Evolutionary conservation across 2,797 vertebrate species (phyloP), one percentile per base, ranked within the genome.

Genomic region (Amblyopsis hoosieri): DNA sequence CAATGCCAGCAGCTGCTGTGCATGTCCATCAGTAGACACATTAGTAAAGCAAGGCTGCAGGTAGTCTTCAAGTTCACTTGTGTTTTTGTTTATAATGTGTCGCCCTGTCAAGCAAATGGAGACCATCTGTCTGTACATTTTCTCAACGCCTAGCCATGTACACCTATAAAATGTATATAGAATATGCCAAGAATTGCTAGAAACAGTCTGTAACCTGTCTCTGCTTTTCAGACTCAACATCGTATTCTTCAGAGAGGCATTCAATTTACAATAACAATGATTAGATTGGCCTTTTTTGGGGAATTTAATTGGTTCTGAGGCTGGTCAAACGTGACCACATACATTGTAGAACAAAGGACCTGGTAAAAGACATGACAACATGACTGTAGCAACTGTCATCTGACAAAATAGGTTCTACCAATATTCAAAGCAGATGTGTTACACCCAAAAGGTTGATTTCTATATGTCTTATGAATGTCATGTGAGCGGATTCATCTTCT

Each of bases 51-150:
- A 54, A 53, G 31, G 33, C 9, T 47, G 9, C 3, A 9, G 55
- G 42, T 31, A 54, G 54, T 64, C 10, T 23, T 49, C 0, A 64
- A 60, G 10, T 62, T 10, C 64, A 1, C 15, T 57, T 47, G 23
- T 12, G 12, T 70, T 72, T 73, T 53, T 11, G 46, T 31, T 11
- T 69, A 54, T 69, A 11, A 62, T 11, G 62, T 13, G 29, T 46
- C 56, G 67, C 72, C 31, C 11, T 49, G 4, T 74, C 37, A 65
- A 46, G 19, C 48, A 67, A 74, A 72, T 64, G 9, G 53, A 33
- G 13, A 72, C 65, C 31, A 50, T 17, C 45, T 37, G 47, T 60
- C 57, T 9, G 51, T 23, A 54, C 13, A 68, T 42, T 33, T 52
- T 3, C 8, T 42, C 11, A 62, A 65, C 66, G 71, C 31, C 48